These are phyloP conservation scores for Scaptomyza pallida DNA, from an alignment of 1,140 invertebrate species.

Conservation along the genomic window DNA sequence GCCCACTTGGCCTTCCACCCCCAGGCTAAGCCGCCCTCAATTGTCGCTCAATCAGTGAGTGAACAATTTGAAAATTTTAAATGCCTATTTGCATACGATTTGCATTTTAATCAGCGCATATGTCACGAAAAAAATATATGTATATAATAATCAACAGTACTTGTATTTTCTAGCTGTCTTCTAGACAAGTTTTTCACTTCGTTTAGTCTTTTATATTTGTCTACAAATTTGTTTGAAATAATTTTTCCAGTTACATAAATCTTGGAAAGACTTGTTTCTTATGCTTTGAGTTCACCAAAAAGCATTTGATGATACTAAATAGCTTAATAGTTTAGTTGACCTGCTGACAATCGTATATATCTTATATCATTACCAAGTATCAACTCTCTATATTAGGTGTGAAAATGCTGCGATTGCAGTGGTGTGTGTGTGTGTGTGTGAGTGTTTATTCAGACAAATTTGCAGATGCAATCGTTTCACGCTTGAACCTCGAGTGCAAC, in stretches of 20 bases:
- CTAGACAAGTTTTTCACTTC: neutral
- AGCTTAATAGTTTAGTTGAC: neutral
- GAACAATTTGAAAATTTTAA: slow-evolving; percentile 66
- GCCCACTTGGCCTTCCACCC: slow-evolving; percentile 22
- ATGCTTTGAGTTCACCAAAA: too few species aligned
- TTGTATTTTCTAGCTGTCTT: neutral
- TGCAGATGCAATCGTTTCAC: slow-evolving; percentile 8
- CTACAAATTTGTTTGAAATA: too few species aligned
- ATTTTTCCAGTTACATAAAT: too few species aligned
- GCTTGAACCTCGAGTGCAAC: slow-evolving; percentile 8
- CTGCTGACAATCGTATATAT: neutral
- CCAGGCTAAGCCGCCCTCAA: slow-evolving; percentile 12
- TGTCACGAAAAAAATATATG: slow-evolving; percentile 71
- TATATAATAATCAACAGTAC: slow-evolving; percentile 16
- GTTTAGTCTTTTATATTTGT: neutral
- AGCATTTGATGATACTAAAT: too few species aligned
- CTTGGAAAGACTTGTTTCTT: too few species aligned
- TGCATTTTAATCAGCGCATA: slow-evolving; percentile 77
- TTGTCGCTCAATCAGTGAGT: slow-evolving; percentile 34
- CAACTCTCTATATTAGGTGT: slow-evolving; percentile 10
- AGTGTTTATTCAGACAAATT: slow-evolving; percentile 66
- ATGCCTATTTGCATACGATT: slow-evolving; percentile 79
- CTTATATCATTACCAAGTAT: slow-evolving; percentile 12
- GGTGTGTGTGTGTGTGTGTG: neutral
- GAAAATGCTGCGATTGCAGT: slow-evolving; percentile 8